Conservation (phyloP, 2,888 invertebrate genomes). For the Nemotelus nigrinus region DNA sequence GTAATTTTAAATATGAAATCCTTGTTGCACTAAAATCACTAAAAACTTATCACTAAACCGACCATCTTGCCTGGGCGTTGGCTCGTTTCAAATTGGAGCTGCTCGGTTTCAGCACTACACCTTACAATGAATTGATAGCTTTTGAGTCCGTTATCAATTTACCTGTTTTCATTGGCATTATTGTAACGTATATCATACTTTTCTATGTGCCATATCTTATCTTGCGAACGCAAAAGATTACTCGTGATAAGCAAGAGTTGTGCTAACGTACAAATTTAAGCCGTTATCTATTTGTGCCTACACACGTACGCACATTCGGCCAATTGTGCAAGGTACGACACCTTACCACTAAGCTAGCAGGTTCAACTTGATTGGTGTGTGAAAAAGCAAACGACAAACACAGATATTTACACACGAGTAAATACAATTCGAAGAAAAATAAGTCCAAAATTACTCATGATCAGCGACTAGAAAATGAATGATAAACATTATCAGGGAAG, state of each 20-base stretch:
- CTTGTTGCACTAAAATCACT: slow-evolving; percentile 23
- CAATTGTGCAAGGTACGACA: slow-evolving; percentile 37
- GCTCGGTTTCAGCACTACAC: slow-evolving; percentile 17
- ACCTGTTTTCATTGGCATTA: slow-evolving; percentile 23
- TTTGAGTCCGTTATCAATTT: slow-evolving; percentile 26
- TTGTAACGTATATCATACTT: background rate
- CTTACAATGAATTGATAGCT: slow-evolving; percentile 38
- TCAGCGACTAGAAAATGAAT: background rate
- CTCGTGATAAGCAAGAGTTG: slow-evolving; percentile 34
- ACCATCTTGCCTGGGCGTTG: slow-evolving; percentile 45
- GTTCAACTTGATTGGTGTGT: background rate
- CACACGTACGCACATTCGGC: background rate
- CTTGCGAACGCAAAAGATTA: slow-evolving; percentile 34
- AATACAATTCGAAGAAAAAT: slow-evolving; percentile 20
- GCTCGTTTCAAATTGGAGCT: slow-evolving; percentile 34
- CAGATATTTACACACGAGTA: background rate
- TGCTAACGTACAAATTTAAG: slow-evolving; percentile 16
- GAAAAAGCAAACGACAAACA: slow-evolving; percentile 1
- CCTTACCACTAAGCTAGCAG: background rate
- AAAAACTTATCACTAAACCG: slow-evolving; percentile 29
- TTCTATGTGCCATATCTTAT: slow-evolving; percentile 40
- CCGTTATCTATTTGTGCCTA: slow-evolving; percentile 7
- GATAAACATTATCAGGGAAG: background rate
- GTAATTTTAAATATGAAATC: slow-evolving; percentile 26
- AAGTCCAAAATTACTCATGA: slow-evolving; percentile 13